phyloP scores from a whole-genome alignment of 2,888 invertebrate genomes.

The Mythimna impura region DNA sequence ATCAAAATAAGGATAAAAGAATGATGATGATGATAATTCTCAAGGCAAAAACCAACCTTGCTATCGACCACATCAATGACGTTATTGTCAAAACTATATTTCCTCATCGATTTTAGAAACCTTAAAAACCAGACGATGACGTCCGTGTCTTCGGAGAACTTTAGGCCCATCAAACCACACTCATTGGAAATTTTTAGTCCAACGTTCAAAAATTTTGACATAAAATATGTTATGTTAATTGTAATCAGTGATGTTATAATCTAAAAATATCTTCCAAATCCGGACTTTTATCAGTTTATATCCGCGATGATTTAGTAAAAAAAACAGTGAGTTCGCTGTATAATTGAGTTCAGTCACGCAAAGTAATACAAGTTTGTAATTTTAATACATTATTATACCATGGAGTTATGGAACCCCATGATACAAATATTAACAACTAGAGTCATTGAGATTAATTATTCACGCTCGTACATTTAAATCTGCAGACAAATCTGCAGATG shows the following conservation, averaged over 20 bases:
- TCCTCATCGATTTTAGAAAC: not conserved
- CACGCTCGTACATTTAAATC: no score
- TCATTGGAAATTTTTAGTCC: not conserved
- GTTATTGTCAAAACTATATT: not conserved
- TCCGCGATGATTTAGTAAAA: not conserved
- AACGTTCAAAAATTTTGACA: not conserved
- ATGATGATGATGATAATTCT: not conserved
- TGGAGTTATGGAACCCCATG: not conserved
- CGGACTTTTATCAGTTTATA: not conserved
- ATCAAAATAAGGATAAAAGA: not conserved
- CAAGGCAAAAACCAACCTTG: not conserved
- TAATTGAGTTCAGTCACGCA: not conserved
- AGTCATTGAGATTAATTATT: no score
- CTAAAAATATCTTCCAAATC: not conserved
- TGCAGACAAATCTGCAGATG: no score
- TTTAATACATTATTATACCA: not conserved
- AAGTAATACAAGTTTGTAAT: not conserved
- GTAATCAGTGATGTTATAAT: not conserved
- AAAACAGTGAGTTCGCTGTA: not conserved
- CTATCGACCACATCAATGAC: not conserved
- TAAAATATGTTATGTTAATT: not conserved
- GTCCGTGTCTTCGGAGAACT: not conserved
- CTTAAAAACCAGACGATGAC: not conserved
- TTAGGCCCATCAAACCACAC: not conserved
- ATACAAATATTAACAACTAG: not conserved